These are phyloP conservation scores for Chaetodon trifascialis DNA, from an alignment of 2,113 vertebrate genomes.

Conservation along the genomic window DNA sequence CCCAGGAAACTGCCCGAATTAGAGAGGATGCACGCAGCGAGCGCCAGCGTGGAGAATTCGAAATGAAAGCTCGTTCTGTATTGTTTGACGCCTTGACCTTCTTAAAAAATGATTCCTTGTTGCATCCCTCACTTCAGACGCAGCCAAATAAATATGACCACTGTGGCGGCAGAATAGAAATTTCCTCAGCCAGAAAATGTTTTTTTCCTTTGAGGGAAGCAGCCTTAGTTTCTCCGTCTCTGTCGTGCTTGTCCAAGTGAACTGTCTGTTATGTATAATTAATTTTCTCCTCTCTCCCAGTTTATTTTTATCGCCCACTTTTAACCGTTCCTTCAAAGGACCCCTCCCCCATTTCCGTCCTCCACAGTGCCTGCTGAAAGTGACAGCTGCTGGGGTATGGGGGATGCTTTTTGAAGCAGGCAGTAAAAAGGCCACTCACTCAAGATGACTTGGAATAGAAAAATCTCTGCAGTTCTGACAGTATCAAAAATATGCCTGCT, in stretches of 20 bases:
- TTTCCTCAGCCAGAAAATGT: conserved; percentile 55
- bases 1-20: conserved; percentile 41
- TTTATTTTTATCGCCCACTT: conserved; percentile 84
- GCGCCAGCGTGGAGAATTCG: conserved; percentile 16
- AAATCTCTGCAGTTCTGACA: conserved; percentile 65
- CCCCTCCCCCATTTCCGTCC: conserved; percentile 73
- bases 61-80: conserved; percentile 46
- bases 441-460: conserved; percentile 70
- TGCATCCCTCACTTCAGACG: conserved; percentile 40
- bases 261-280: conserved; percentile 85
- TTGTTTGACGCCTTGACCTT: conserved; percentile 62
- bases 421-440: conserved; percentile 80
- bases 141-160: conserved; percentile 59
- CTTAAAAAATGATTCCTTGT: conserved; percentile 33
- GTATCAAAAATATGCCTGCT: conserved; percentile 69
- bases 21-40: conserved; percentile 17
- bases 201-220: conserved; percentile 57
- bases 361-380: conserved; percentile 74
- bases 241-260: conserved; percentile 74
- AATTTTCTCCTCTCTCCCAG: conserved; percentile 80
- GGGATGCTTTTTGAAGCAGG: conserved; percentile 80
- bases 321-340: conserved; percentile 82
- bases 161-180: conserved; percentile 48
- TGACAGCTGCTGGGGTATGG: conserved; percentile 78
- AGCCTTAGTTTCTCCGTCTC: conserved; percentile 69